Evolutionary conservation across 2,113 vertebrate species (phyloP), one percentile per base, ranked within the genome.

Genomic region (Electrona antarctica): DNA sequence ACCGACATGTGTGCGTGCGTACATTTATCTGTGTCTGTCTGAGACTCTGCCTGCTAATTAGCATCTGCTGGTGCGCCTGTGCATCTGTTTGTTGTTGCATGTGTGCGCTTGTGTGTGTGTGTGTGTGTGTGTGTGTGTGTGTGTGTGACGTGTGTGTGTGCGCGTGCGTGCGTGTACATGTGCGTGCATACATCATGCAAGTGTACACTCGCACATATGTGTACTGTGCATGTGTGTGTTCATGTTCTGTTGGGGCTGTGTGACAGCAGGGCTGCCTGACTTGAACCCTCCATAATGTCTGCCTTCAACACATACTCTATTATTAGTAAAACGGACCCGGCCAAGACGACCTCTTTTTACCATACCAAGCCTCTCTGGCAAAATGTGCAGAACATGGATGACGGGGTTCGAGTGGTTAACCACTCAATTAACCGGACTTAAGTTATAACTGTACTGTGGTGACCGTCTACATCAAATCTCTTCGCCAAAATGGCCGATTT

Each of bases 181-280:
- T n/a, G 59, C 7, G 29, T 61, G 8, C 58, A 2, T 10, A 1
- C 13, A 8, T 12, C 6, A 41, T 1, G 12, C 59, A 0, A 45
- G 8, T 67, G 59, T 77, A 41, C 13, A 12, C 50, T 4, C 13
- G 50, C 57, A 3, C 56, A 0, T 13, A 13, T 54, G 11, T 12
- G 29, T 7, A 10, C 21, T 45, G n/a, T 64, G n/a, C 73, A 15
- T 6, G 6, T 59, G 3, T 56, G 57, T 33, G 50, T 73, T 54
- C 33, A 41, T 66, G 1, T 4, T 67, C 13, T 11, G 48, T 52
- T 8, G 52, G 11, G 12, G 15, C 33, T 60, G 21, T 63, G 21
- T 29, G 48, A 8, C 51, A 50, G 33, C 60, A 47, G 8, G 57
- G 54, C 6, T 21, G 55, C 61, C 54, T 71, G 73, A 66, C 81